Base-by-base conservation (phyloP, 1,140 invertebrate species). In the Coelopa frigida region DNA sequence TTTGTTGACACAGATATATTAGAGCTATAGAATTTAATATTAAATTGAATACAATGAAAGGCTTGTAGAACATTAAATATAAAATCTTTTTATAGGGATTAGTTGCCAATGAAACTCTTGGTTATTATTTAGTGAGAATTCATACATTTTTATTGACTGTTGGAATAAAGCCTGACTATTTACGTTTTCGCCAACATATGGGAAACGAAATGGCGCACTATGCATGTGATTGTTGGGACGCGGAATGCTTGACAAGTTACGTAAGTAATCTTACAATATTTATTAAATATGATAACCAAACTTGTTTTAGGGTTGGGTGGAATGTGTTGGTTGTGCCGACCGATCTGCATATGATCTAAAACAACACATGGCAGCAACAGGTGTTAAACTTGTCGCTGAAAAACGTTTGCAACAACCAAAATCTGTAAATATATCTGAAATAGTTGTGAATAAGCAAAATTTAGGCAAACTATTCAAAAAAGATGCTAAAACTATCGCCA, bases 181-280 rank as follows among this genome's bases (percentile, higher is more conserved):
- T 99, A 22, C 78, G 97, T 17, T 99, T 99, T 73, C 79, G 97
- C 32, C 97, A 99, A 67, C 97, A 99, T 61, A 92, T 99, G 89
- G 78, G 82, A 44, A 99, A 99, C 74, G 97, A 99, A 76, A 99
- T 99, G 95, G 97, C 97, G 57, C 97, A 99, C 75, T 99, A 99
- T 75, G 97, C 97, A n/a, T 89, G 89, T 72, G 96, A 99, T 67
- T 98, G 95, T 61, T 99, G 95, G 95, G 95, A 99, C 78, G 94
- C 94, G 5, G 94, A 98, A 70, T 88, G 85, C 61, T 78, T 95
- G 5, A 95, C 94, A 12, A 94, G 92, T 45, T 94, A 94, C 73
- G n/a, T n/a, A n/a, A n/a, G n/a, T n/a, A n/a, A n/a, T n/a, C n/a
- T n/a, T n/a, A n/a, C n/a, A n/a, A n/a, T n/a, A n/a, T n/a, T n/a